These are phyloP conservation scores for Cantharis lateralis DNA, from an alignment of 2,888 invertebrate genomes.

Conservation along the genomic window DNA sequence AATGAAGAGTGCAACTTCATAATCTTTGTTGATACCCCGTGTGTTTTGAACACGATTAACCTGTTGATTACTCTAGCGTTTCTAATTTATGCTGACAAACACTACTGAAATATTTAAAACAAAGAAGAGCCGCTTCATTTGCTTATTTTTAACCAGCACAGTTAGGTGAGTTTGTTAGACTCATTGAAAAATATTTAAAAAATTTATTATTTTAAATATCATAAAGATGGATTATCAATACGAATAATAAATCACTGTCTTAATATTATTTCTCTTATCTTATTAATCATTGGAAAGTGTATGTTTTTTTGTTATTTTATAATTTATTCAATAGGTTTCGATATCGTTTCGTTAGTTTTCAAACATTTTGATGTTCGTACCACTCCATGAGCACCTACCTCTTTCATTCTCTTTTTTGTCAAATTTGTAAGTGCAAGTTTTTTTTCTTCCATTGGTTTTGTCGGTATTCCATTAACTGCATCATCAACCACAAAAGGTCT, in stretches of 20 bases:
- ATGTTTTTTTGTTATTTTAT: background rate
- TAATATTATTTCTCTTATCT: background rate
- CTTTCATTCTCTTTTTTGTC: background rate
- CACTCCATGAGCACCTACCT: background rate
- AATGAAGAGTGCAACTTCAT: slow-evolving; percentile 20
- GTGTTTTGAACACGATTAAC: slow-evolving; percentile 21
- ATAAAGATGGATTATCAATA: background rate
- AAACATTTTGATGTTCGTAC: background rate
- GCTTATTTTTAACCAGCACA: background rate
- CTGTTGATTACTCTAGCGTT: slow-evolving; percentile 25
- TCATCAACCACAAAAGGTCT: slow-evolving; percentile 9
- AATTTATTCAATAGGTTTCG: background rate
- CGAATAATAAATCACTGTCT: background rate
- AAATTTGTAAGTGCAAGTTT: background rate
- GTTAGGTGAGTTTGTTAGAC: background rate
- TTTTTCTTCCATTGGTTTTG: background rate
- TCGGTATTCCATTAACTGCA: slow-evolving; percentile 13
- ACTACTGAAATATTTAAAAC: slow-evolving; percentile 31
- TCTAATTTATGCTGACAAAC: slow-evolving; percentile 22
- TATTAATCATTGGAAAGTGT: background rate
- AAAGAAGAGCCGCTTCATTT: slow-evolving; percentile 19
- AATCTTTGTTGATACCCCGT: slow-evolving; percentile 8
- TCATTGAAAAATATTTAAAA: background rate
- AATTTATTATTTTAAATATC: background rate
- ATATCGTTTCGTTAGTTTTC: background rate